phyloP scores from a whole-genome alignment of 1,140 invertebrate species.

The Magallana gigas region DNA sequence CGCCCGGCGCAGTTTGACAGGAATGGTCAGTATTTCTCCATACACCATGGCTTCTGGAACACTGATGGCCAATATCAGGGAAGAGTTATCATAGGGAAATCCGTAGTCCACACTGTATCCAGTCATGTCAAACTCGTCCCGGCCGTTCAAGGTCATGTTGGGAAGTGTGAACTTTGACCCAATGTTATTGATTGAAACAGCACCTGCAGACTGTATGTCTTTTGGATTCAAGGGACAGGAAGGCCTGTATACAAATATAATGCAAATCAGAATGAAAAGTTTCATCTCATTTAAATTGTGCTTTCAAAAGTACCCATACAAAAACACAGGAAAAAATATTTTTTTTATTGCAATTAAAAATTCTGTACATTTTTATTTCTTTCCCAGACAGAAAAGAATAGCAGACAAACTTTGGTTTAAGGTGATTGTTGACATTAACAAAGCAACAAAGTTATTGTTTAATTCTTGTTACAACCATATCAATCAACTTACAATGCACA shows the following conservation, averaged over 20 bases:
- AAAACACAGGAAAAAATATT: no score
- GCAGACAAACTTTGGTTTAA: no score
- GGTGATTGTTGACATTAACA: no score
- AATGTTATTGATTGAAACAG: conserved; percentile 21
- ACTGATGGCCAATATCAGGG: conserved; percentile 43
- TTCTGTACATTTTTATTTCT: no score
- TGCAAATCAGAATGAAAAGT: neutral
- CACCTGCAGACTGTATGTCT: conserved; percentile 44
- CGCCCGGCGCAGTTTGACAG: conserved; percentile 12
- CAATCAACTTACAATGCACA: conserved; percentile 33
- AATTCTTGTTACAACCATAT: no score
- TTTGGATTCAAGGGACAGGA: neutral
- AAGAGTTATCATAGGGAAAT: conserved; percentile 40
- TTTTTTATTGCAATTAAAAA: no score
- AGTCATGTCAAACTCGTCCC: conserved; percentile 40
- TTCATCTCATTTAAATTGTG: no score
- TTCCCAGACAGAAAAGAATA: no score
- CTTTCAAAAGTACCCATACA: no score
- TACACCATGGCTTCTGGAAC: conserved; percentile 33
- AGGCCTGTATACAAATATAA: conserved; percentile 16
- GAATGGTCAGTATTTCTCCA: conserved; percentile 30
- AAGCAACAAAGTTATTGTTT: no score
- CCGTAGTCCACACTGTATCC: conserved; percentile 44
- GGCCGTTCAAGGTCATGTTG: conserved; percentile 24
- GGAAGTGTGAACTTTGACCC: conserved; percentile 34